Conservation (phyloP, 2,888 invertebrate genomes). For the Ceraclea dissimilis region DNA sequence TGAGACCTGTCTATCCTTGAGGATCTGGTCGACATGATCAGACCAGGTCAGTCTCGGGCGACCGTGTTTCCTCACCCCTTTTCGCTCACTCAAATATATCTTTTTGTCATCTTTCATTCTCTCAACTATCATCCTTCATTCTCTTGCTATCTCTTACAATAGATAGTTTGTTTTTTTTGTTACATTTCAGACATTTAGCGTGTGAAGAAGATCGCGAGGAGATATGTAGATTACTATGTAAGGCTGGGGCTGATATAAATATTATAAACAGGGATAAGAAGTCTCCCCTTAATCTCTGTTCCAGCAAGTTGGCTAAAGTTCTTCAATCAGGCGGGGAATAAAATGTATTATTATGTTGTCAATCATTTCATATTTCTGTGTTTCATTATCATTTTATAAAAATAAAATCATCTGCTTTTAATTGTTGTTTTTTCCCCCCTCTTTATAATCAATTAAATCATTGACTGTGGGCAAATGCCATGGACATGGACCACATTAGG, state of each 20-base stretch:
- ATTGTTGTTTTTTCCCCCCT: not conserved
- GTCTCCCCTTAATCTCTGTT: constrained; percentile 52
- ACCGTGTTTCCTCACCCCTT: too few relatives aligned
- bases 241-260: constrained; percentile 55
- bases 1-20: too few relatives aligned
- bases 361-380: not conserved
- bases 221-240: constrained; percentile 56
- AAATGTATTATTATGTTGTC: not conserved
- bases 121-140: too few relatives aligned
- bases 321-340: not conserved
- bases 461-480: too few relatives aligned
- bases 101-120: too few relatives aligned
- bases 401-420: not conserved
- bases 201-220: constrained; percentile 72
- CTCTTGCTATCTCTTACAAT: too few relatives aligned
- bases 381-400: not conserved
- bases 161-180: too few relatives aligned
- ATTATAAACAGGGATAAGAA: constrained; percentile 57
- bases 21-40: too few relatives aligned
- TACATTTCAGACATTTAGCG: constrained; percentile 61
- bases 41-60: too few relatives aligned
- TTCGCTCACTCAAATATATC: too few relatives aligned
- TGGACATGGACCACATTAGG: too few relatives aligned
- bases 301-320: constrained; percentile 11
- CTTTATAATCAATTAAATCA: too few relatives aligned